phyloP scores from a whole-genome alignment of 92 coral and sea anemone genomes.

The Umimayanthus chanpuru region DNA sequence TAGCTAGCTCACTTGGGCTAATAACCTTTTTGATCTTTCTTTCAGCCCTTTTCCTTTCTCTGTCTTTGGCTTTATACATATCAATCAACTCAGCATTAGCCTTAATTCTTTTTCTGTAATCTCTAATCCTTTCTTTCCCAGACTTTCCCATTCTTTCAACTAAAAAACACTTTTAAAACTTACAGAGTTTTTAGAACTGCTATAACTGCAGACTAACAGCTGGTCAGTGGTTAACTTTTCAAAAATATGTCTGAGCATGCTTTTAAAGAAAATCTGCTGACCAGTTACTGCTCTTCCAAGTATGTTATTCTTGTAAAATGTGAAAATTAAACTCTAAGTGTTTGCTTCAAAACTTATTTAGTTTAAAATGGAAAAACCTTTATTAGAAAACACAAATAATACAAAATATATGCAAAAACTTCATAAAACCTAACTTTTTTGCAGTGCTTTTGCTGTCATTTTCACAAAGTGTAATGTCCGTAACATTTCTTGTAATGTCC shows the following conservation, averaged over 20 bases:
- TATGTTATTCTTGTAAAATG: slow-evolving; percentile 21
- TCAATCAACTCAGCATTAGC: not conserved
- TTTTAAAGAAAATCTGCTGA: slow-evolving; percentile 1
- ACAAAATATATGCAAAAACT: not conserved
- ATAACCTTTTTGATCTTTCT: not conserved
- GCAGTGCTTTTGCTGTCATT: not conserved
- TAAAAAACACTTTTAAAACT: not conserved
- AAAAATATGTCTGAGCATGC: slow-evolving; percentile 19
- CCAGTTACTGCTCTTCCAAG: slow-evolving; percentile 8
- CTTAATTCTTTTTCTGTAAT: slow-evolving; percentile 12
- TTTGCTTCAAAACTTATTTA: not conserved
- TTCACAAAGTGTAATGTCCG: slow-evolving; percentile 8
- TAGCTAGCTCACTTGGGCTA: slow-evolving; percentile 6
- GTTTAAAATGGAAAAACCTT: not conserved
- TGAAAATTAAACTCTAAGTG: not conserved
- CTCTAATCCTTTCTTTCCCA: slow-evolving; percentile 8
- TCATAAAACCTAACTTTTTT: not conserved
- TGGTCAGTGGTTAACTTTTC: slow-evolving; percentile 26
- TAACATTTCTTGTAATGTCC: slow-evolving; percentile 26
- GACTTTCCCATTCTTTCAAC: slow-evolving; percentile 19
- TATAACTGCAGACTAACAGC: slow-evolving; percentile 20
- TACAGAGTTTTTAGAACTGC: slow-evolving; percentile 7
- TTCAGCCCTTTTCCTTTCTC: not conserved
- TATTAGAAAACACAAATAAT: not conserved
- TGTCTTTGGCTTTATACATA: slow-evolving; percentile 17